Percentiles rank a stretch among this genome's conserved stretches.
These are phyloP conservation scores for Rhinatrema bivittatum DNA, from an alignment of 2,797 vertebrate species.

Conservation along the genomic window DNA sequence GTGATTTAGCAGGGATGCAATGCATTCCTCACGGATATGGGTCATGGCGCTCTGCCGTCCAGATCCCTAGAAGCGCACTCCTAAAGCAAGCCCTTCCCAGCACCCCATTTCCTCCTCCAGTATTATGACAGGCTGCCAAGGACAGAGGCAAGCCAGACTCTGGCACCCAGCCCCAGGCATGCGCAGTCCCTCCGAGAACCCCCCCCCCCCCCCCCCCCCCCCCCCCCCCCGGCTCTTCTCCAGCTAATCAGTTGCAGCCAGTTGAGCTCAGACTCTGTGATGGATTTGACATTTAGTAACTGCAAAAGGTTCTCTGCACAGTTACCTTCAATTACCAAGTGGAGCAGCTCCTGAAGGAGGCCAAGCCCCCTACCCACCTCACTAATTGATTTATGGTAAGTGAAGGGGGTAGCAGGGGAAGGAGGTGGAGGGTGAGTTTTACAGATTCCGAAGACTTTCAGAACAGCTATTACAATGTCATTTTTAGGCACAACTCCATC, in stretches of 20 bases:
- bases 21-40: no score
- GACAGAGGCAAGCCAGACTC: no score
- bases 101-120: no score
- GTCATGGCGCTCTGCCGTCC: no score
- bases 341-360: constrained; percentile 48
- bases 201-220: neutral
- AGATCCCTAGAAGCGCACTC: no score
- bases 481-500: no score
- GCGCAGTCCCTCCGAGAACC: no score
- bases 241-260: constrained; percentile 35
- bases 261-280: constrained; percentile 41
- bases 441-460: no score
- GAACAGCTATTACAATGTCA: no score
- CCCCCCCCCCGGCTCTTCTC: constrained; percentile 16
- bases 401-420: constrained; percentile 7
- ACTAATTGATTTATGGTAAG: constrained; percentile 42
- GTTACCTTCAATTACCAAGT: constrained; percentile 47
- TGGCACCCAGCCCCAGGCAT: rapidly evolving
- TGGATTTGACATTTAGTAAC: constrained; percentile 44
- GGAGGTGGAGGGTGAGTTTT: constrained; percentile 11
- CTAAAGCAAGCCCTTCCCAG: no score
- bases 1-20: no score
- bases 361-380: constrained; percentile 47
- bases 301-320: constrained; percentile 45
- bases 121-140: no score